Evolutionary conservation across 2,888 invertebrate genomes (phyloP), one percentile per base, ranked within the genome.

Genomic region (Tineola bisselliella): DNA sequence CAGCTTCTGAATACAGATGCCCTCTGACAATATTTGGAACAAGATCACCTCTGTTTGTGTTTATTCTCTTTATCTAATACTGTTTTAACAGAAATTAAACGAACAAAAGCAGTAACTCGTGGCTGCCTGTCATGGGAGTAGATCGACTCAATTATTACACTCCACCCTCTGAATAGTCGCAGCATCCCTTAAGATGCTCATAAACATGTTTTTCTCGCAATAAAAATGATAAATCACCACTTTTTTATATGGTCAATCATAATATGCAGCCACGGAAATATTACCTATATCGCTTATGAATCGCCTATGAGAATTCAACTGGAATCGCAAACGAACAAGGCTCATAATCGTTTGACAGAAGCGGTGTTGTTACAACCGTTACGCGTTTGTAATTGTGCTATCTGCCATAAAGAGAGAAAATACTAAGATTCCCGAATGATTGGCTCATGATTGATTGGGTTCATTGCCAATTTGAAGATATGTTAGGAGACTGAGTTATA

Each of bases 221-320:
- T 88, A 86, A 87, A 88, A 87, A 87, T 84, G 87, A 87, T 84
- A 84, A 86, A 87, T 87, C 84, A 84, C 80, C 79, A 72, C 74
- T 84, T 87, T 87, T 87, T 88, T 87, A 87, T 87, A 81, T 80
- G 84, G 84, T 84, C 87, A 88, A 87, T 88, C 87, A 87, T 82
- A 76, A 76, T 79, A 84, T 82, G 83, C 76, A 76, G 77, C 2
- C n/a, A 13, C 17, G 13, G 18, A 12, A 8, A 25, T 25, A 25
- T 2, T 18, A 25, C 6, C 8, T 54, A 25, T 18, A 12, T 25
- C 11, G 3, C 12, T 2, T 1, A 5, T 25, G 2, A 18, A 3
- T 48, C 10, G 15, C 2, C 48, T 1, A 15, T 48, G 2, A 8
- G 10, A 48, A 48, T 15, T 13, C 6, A 48, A n/a, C 48, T 48